phyloP scores from a whole-genome alignment of 2,797 vertebrate genomes.

The Spea hammondii region DNA sequence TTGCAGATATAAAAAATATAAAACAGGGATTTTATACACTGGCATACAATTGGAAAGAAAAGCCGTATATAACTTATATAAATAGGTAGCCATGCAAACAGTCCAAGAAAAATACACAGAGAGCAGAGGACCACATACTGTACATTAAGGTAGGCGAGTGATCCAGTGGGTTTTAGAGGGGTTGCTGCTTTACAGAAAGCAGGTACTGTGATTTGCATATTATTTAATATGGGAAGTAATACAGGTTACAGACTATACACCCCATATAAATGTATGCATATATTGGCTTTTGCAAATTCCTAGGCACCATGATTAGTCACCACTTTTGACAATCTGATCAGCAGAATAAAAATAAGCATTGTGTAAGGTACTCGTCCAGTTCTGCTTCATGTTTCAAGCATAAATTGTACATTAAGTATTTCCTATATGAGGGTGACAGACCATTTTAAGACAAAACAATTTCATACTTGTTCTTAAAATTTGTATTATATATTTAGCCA shows the following conservation, averaged over 20 bases:
- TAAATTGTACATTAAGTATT: not conserved
- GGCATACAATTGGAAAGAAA: too few species aligned
- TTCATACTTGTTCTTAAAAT: not conserved
- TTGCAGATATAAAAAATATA: not conserved
- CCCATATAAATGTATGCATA: slow-evolving; percentile 3
- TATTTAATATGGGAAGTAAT: not conserved
- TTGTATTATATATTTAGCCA: not conserved
- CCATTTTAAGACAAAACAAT: not conserved
- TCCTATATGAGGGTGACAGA: not conserved
- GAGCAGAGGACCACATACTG: not conserved
- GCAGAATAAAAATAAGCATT: slow-evolving; percentile 3
- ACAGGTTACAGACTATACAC: not conserved
- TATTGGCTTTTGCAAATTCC: slow-evolving; percentile 6
- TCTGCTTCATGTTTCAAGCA: not conserved
- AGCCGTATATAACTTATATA: too few species aligned
- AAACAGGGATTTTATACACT: too few species aligned
- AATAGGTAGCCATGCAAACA: too few species aligned
- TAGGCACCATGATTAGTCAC: not conserved
- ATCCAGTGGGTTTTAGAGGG: not conserved
- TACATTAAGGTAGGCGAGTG: not conserved
- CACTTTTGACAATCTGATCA: not conserved
- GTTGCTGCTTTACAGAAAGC: not conserved
- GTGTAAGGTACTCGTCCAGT: not conserved
- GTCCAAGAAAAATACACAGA: too few species aligned
- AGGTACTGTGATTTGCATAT: not conserved